Evolutionary conservation across 2,888 invertebrate genomes (phyloP), one percentile per base, ranked within the genome.

Genomic region (Amphimallon solstitiale): DNA sequence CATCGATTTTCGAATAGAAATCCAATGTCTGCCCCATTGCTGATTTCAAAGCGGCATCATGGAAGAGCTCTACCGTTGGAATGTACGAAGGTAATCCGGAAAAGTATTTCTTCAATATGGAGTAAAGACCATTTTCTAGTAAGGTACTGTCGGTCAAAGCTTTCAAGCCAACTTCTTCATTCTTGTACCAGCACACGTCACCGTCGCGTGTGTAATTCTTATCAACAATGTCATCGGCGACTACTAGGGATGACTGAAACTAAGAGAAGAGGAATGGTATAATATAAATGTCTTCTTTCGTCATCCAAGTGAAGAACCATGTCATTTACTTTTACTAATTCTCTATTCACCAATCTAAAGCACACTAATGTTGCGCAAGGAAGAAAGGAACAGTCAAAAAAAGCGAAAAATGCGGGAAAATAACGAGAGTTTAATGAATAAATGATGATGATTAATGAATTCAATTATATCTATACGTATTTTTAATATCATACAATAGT

Each of bases 151-250:
- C 98, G 81, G 97, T 98, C 65, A 95, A 86, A 0, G 94, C 97
- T 1, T 84, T 84, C 4, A 90, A 76, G 0, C 92, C 93, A 9
- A 93, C 88, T 64, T 88, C 88, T 0, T 92, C 88, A 9, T 89
- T 83, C 48, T 86, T 86, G 83, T 96, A 91, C 98, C 98, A 99
- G 82, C 97, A 97, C 0, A 91, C 90, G 68, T 90, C 89, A 1
- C 97, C 97, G 67, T 98, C 88, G 34, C 98, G 87, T 64, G 89
- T 91, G 71, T 87, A 85, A 0, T 94, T 90, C 12, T 86, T 84
- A 80, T 98, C 98, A 91, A 97, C 93, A 19, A 98, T 89, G 81
- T 99, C 98, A 81, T 96, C 97, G 19, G 89, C 82, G 1, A 98
- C 86, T 34, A 98, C 82, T 74, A 95, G 93, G 79, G 90, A 92